Conservation (phyloP, 2,888 invertebrate genomes). For the Platycnemis pennipes region DNA sequence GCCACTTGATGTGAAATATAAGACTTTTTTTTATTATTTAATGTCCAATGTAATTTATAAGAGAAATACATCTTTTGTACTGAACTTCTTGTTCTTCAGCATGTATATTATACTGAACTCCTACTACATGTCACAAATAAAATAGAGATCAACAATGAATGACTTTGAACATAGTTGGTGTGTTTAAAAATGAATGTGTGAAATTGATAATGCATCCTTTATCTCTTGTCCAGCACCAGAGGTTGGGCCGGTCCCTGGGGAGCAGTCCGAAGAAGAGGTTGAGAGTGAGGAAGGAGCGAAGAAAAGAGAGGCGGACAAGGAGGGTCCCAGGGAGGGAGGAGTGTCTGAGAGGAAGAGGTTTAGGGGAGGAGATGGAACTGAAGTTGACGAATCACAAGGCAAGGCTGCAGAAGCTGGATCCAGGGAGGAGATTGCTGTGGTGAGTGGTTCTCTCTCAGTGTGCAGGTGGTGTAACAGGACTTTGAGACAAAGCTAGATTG, state of each 20-base stretch:
- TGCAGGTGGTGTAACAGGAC: not conserved
- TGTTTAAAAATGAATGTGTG: constrained; percentile 55
- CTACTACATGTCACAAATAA: too few species aligned
- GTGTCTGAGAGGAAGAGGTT: constrained; percentile 74
- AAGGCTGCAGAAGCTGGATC: constrained; percentile 11
- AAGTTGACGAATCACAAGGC: constrained; percentile 71
- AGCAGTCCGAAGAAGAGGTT: constrained; percentile 74
- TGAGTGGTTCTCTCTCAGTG: not conserved
- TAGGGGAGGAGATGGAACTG: constrained; percentile 72
- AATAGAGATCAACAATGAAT: too few species aligned
- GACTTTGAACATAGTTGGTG: too few species aligned
- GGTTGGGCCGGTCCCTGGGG: constrained; percentile 75
- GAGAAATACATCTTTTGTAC: too few species aligned
- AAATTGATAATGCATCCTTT: too few species aligned
- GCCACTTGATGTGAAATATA: too few species aligned
- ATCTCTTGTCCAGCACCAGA: constrained; percentile 78
- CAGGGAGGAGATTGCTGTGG: constrained; percentile 40
- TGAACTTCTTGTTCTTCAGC: too few species aligned
- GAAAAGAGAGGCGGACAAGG: constrained; percentile 78
- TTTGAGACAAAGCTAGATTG: not conserved
- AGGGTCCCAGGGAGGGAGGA: constrained; percentile 78
- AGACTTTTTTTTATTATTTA: too few species aligned
- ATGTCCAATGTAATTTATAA: too few species aligned
- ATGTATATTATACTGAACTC: too few species aligned
- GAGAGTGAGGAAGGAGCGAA: constrained; percentile 76